Evolutionary conservation across 2,888 invertebrate genomes (phyloP), one percentile per base, ranked within the genome.

Genomic region (Melieria omissa): DNA sequence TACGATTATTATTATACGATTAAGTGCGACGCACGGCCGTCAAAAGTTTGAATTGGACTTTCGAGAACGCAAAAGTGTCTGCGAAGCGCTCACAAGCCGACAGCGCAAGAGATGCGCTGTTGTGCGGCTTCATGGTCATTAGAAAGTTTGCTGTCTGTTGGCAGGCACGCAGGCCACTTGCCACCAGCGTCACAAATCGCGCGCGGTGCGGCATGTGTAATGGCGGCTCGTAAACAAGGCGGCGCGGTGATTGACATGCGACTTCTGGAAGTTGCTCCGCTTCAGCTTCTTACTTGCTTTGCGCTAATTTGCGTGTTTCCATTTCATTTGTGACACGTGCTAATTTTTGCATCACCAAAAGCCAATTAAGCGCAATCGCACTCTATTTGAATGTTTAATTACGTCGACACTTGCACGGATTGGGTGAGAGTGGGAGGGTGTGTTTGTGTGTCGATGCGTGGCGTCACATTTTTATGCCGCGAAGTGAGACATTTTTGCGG

Each of bases 381-480:
- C 42, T 70, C 58, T 58, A 29, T 64, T 60, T 60, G 45, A 71
- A 58, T 60, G n/a, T 65, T 71, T 71, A 57, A 61, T 71, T 71
- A 65, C 42, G 41, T 65, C 60, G 65, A 65, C 70, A 71, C 60
- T 65, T 64, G 64, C 29, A 45, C 29, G 49, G 16, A 55, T 55
- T 55, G 42, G 42, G 41, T 41, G 41, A 3, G 16, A 49, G 49
- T 9, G n/a, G 42, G n/a, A 12, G n/a, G 4, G 2, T 9, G 41
- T 14, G 12, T 14, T n/a, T 12, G 54, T 10, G 54, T 7, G 12
- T 29, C 29, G 29, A 29, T 29, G 29, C 29, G 29, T 29, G 29
- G 29, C 29, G 29, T 3, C 29, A 29, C 29, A 29, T 29, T 29
- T 29, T 29, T 3, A 29, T 29, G 29, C 29, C 29, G 1, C 29